A percentile compares a stretch with the other conserved stretches of the same genome.
Evolutionary conservation across 1,140 invertebrate genomes (phyloP).

Genomic region (Camponotus vicinus): DNA sequence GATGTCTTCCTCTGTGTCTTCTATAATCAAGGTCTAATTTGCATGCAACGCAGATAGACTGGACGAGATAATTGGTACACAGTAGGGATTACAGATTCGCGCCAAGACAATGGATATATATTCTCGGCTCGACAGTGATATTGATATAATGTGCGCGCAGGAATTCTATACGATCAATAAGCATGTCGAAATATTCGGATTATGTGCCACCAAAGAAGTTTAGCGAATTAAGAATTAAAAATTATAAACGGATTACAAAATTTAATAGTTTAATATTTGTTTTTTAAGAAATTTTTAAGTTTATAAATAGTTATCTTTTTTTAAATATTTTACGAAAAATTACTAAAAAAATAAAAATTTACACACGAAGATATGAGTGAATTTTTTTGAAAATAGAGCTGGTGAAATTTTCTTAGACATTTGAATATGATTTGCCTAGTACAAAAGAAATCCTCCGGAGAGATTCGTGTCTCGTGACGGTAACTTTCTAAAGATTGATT

Average conservation of each 20-base stretch:
- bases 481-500: constrained; percentile 23
- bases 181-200: background rate
- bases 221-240: background rate
- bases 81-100: constrained; percentile 79
- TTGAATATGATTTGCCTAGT: background rate
- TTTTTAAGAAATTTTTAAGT: background rate
- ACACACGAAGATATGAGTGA: background rate
- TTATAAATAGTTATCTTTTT: background rate
- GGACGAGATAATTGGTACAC: constrained; percentile 84
- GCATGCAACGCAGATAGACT: constrained; percentile 81
- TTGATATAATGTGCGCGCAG: constrained; percentile 21
- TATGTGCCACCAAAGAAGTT: background rate
- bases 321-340: background rate
- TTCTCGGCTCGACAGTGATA: constrained; percentile 33
- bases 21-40: constrained; percentile 82
- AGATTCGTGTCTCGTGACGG: constrained; percentile 7
- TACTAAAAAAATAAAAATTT: background rate
- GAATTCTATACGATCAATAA: background rate
- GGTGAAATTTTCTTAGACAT: constrained; percentile 17
- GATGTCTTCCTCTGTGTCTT: constrained; percentile 67
- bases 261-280: background rate
- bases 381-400: background rate
- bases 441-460: constrained; percentile 26
- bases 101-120: constrained; percentile 67
- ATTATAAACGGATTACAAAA: background rate